phyloP scores from a whole-genome alignment of 2,113 vertebrate species.

The Diglossa brunneiventris region DNA sequence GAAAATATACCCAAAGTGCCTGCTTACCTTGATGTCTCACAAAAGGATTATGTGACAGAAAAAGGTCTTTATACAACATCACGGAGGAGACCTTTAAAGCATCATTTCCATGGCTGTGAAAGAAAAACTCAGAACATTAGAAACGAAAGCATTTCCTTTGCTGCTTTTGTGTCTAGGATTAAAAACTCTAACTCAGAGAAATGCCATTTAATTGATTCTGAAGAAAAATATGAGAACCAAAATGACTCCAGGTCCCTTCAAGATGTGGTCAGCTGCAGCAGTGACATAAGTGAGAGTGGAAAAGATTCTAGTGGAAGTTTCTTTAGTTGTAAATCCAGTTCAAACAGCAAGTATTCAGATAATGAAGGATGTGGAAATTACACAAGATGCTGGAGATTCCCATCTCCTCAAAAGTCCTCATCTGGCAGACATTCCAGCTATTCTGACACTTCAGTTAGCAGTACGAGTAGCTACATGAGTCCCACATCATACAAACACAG shows the following conservation, averaged over 20 bases:
- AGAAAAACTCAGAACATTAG: conserved; percentile 67
- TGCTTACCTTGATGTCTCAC: conserved; percentile 57
- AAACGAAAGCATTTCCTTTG: conserved; percentile 74
- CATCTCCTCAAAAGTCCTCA: conserved; percentile 45
- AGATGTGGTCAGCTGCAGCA: conserved; percentile 31
- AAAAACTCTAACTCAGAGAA: conserved; percentile 62
- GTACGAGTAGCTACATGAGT: conserved; percentile 2
- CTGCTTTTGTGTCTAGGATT: conserved; percentile 61
- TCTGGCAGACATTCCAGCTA: conserved; percentile 51
- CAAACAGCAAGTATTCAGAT: conserved; percentile 40
- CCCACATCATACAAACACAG: conserved; percentile 5
- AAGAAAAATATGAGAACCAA: conserved; percentile 42
- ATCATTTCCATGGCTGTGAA: conserved; percentile 61
- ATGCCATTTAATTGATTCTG: conserved; percentile 35
- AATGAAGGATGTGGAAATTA: conserved; percentile 42
- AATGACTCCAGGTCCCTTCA: conserved; percentile 3
- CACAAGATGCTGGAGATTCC: conserved; percentile 31
- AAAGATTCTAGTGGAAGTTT: conserved; percentile 41
- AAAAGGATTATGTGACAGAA: conserved; percentile 31
- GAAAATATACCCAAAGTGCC: conserved; percentile 74
- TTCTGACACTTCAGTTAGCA: conserved; percentile 46
- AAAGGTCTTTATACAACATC: conserved; percentile 58
- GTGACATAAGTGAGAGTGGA: conserved; percentile 36
- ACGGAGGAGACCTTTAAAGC: conserved; percentile 63
- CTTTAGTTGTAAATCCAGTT: conserved; percentile 34